Base-by-base conservation (phyloP, 92 coral and sea anemone genomes). In the Zoanthus sociatus region DNA sequence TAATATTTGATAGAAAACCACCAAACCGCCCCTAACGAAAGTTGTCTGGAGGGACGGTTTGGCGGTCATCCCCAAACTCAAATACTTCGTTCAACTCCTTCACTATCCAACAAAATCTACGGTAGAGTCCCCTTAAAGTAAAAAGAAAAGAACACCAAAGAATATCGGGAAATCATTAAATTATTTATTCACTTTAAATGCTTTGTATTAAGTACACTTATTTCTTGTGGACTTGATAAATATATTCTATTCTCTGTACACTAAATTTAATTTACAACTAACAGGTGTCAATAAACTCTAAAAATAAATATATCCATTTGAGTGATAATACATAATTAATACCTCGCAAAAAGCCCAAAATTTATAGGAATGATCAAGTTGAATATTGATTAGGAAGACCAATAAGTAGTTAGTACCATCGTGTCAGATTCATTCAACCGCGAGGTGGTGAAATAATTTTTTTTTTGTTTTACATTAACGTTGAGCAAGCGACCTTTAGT, bases 211-310 rank as follows among this genome's bases (percentile, higher is more conserved):
- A 48, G 42, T 63, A 64, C 60, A 48, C 74, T 42, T 6, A 16
- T 81, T 66, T 61, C 45, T 60, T 45, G 85, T 46, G 75, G 60
- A 81, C 54, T 81, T 66, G 85, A 81, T 81, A 81, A 81, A 81
- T 81, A 81, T 81, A 64, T 45, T 81, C 85, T 81, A 70, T 12
- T 81, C 85, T 81, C 85, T 81, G 85, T 81, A 81, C 85, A 81
- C 55, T 81, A 81, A 79, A 66, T 81, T 81, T 66, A 81, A 64
- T 81, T 81, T 81, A 81, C 85, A 81, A 81, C 58, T 13, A 81
- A 66, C 74, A 67, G 51, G 30, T 48, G 51, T 81, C 74, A 46
- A 54, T 45, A 64, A 69, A 81, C 75, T 81, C 85, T 69, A 81
- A 81, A 81, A 81, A 81, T 81, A 81, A 81, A 81, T 81, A 81